Conservation (phyloP, 2,113 vertebrate genomes). For the Papio anubis region DNA sequence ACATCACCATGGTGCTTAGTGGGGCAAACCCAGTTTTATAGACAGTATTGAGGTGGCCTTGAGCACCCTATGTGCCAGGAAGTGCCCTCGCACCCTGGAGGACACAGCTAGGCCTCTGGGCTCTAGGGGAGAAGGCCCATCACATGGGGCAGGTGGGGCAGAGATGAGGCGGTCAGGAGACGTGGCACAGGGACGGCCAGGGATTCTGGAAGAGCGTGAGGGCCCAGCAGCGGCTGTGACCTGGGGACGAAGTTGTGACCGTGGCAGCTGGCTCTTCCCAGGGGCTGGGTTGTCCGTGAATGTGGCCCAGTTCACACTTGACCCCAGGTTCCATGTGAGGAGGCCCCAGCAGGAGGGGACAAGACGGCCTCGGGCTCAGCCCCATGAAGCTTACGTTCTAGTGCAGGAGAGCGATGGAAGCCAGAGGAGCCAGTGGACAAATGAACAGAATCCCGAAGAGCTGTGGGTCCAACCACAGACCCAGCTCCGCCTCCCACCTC, state of each 20-base stretch:
- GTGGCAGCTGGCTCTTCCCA: too few relatives aligned
- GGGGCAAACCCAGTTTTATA: neutral
- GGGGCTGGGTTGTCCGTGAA: too few relatives aligned
- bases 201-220: too few relatives aligned
- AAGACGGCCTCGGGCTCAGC: neutral
- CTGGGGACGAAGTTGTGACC: too few relatives aligned
- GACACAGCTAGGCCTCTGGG: neutral
- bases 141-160: rapidly evolving
- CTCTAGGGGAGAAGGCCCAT: neutral
- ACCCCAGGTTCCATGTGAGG: too few relatives aligned
- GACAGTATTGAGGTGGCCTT: too few relatives aligned
- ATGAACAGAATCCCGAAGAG: rapidly evolving
- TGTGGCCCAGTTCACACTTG: neutral
- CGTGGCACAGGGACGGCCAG: neutral
- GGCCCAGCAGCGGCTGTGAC: too few relatives aligned
- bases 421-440: neutral
- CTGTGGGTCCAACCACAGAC: neutral
- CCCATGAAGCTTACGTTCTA: rapidly evolving
- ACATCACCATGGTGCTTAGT: rapidly evolving
- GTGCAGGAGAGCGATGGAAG: rapidly evolving
- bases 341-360: neutral
- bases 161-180: neutral
- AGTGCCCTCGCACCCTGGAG: neutral
- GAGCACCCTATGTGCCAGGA: neutral
- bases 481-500: rapidly evolving